Base-by-base conservation (phyloP, 2,113 vertebrate genomes). In the Nibea coibor region DNA sequence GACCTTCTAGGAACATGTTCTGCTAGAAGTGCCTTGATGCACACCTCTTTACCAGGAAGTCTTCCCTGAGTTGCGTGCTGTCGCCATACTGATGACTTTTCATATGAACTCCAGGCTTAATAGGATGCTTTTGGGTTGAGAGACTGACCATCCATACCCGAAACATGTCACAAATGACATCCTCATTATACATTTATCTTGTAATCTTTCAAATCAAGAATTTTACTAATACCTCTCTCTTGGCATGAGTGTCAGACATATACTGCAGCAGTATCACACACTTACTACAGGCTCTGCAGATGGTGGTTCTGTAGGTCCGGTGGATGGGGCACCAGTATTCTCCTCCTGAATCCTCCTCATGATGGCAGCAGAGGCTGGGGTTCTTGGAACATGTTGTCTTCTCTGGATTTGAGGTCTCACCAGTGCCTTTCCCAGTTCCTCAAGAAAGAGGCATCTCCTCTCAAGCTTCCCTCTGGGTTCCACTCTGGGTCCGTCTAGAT, bases 301-400 rank as follows among this genome's bases (percentile, higher is more conserved):
- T 69, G 22, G 56, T 62, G 31, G 31, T 31, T 31, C 28, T 31
- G 28, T 31, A 31, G 28, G 31, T 78, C 0, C 22, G 48, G 48
- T 17, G 11, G 35, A 63, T 31, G 7, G 35, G 31, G 28, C n/a
- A 57, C 10, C 64, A 50, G 16, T 24, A 39, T 62, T 28, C 35
- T 80, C n/a, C 56, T 53, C 50, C 9, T 53, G 50, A 53, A 53
- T n/a, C 50, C 50, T 53, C 50, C 50, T 67, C 50, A 11, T 5
- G n/a, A 51, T 64, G 56, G 72, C 58, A 63, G 57, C 72, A 69
- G 72, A 69, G 11, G 72, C 65, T 62, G 35, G 20, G 17, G 72
- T 64, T 57, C 12, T 22, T 22, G 26, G 43, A 2, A 71, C 1
- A 42, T 50, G 47, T 42, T 48, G 45, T 68, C 39, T 68, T 42